A percentile compares a stretch with the other conserved stretches of the same genome.
Evolutionary conservation across 2,797 vertebrate species (phyloP).

Genomic region (Phrynocephalus vlangalii): DNA sequence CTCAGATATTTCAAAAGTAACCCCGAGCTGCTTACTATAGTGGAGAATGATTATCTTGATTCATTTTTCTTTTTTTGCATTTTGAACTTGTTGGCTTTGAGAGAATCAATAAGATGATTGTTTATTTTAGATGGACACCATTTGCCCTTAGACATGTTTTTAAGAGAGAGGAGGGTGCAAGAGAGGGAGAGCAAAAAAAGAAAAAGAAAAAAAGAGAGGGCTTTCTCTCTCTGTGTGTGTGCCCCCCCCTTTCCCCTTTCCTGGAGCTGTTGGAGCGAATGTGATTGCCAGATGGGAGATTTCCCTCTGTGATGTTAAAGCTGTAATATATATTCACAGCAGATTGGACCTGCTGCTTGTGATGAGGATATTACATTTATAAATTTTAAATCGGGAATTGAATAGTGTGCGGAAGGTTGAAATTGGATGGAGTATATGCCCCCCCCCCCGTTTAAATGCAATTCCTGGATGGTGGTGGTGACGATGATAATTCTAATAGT

Average conservation of each 20-base stretch:
- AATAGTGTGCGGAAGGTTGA: slow-evolving; percentile 82
- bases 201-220: slow-evolving; percentile 67
- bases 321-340: slow-evolving; percentile 92
- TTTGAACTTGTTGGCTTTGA: slow-evolving; percentile 86
- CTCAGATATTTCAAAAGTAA: slow-evolving; percentile 66
- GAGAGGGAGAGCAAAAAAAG: slow-evolving; percentile 40
- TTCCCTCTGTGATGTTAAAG: slow-evolving; percentile 90
- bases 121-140: slow-evolving; percentile 88
- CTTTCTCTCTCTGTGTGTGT: slow-evolving; percentile 46
- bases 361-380: slow-evolving; percentile 90
- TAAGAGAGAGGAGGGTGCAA: slow-evolving; percentile 75
- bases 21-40: slow-evolving; percentile 58
- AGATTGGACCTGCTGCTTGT: slow-evolving; percentile 88
- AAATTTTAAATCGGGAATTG: slow-evolving; percentile 87
- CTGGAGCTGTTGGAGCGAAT: slow-evolving; percentile 86
- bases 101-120: slow-evolving; percentile 81
- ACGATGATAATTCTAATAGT: slow-evolving; percentile 70
- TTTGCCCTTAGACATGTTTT: slow-evolving; percentile 87
- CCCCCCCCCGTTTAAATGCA: slow-evolving; percentile 75
- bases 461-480: slow-evolving; percentile 67
- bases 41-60: slow-evolving; percentile 54
- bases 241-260: slow-evolving; percentile 57
- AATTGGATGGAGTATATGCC: slow-evolving; percentile 81
- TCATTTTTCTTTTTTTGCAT: slow-evolving; percentile 71
- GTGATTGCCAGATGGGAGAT: slow-evolving; percentile 89